Evolutionary conservation across 2,888 invertebrate species (phyloP).

Genomic region (Autographa gamma): DNA sequence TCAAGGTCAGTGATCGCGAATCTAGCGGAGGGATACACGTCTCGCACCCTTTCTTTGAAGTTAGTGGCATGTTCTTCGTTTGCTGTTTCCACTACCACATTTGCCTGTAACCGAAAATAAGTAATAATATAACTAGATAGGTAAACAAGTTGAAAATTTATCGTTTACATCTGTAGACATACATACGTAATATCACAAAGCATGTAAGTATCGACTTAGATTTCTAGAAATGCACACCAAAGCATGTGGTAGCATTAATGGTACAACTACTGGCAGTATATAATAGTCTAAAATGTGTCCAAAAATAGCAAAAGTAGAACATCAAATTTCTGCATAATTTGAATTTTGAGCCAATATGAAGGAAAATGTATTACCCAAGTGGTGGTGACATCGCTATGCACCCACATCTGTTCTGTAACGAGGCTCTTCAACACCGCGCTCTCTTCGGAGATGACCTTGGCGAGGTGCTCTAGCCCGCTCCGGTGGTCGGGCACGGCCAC

Average conservation of each 20-base stretch:
- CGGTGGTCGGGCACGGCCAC: slow-evolving; percentile 93
- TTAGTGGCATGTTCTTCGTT: slow-evolving; percentile 77
- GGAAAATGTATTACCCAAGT: slow-evolving; percentile 75
- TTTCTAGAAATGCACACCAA: too few species aligned
- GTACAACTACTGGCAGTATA: too few species aligned
- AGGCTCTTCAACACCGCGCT: slow-evolving; percentile 80
- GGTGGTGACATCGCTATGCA: slow-evolving; percentile 78
- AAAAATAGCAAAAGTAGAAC: too few species aligned
- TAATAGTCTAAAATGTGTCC: too few species aligned
- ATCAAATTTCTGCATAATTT: too few species aligned
- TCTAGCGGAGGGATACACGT: slow-evolving; percentile 75
- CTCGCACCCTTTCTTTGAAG: slow-evolving; percentile 76
- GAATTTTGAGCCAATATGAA: too few species aligned
- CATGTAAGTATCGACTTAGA: too few species aligned
- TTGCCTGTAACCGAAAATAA: slow-evolving; percentile 67
- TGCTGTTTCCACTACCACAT: slow-evolving; percentile 82
- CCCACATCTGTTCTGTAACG: slow-evolving; percentile 84
- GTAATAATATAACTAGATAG: too few species aligned
- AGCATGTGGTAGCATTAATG: too few species aligned
- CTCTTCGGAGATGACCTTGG: slow-evolving; percentile 76
- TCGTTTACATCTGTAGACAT: background rate
- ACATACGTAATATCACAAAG: too few species aligned
- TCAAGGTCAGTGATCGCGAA: slow-evolving; percentile 75
- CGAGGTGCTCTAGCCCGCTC: slow-evolving; percentile 92
- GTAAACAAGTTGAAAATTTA: too few species aligned